phyloP scores from a whole-genome alignment of 30 jellyfish, hydroid and myxozoan species.

The Chrysaora quinquecirrha region DNA sequence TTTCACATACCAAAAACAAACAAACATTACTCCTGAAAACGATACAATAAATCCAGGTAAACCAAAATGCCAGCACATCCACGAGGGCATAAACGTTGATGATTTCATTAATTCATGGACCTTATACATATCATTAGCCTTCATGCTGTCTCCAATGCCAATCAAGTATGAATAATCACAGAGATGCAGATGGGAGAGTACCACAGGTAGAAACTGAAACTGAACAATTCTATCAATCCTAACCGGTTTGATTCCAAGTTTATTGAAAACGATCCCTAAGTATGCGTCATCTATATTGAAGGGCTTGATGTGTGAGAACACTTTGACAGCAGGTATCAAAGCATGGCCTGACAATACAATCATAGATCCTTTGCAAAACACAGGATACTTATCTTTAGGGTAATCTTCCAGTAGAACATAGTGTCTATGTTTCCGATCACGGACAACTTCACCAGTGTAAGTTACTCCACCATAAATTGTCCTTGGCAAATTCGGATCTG shows the following conservation, averaged over 20 bases:
- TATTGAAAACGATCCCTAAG: conserved; percentile 73
- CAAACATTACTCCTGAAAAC: too few relatives aligned
- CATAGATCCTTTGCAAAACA: conserved; percentile 77
- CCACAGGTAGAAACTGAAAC: conserved; percentile 53
- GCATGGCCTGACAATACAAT: conserved; percentile 63
- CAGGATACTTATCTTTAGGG: conserved; percentile 45
- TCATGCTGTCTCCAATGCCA: conserved; percentile 86
- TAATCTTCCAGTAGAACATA: conserved; percentile 46
- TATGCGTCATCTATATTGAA: conserved; percentile 93
- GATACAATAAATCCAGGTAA: neutral
- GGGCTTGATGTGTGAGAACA: conserved; percentile 55
- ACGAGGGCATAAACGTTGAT: conserved; percentile 23
- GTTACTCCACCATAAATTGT: conserved; percentile 68
- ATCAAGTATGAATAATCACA: conserved; percentile 70
- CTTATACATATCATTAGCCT: conserved; percentile 38
- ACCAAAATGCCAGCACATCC: conserved; percentile 56
- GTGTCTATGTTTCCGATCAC: conserved; percentile 71
- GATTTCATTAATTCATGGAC: conserved; percentile 55
- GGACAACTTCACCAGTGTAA: conserved; percentile 53
- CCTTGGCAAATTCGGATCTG: conserved; percentile 20
- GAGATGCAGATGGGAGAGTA: conserved; percentile 56
- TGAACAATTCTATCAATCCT: conserved; percentile 48
- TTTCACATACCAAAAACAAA: too few relatives aligned
- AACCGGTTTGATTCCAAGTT: conserved; percentile 67
- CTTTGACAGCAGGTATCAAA: conserved; percentile 39